These are phyloP conservation scores for Poecilus cupreus DNA, from an alignment of 2,888 invertebrate genomes.

Conservation along the genomic window DNA sequence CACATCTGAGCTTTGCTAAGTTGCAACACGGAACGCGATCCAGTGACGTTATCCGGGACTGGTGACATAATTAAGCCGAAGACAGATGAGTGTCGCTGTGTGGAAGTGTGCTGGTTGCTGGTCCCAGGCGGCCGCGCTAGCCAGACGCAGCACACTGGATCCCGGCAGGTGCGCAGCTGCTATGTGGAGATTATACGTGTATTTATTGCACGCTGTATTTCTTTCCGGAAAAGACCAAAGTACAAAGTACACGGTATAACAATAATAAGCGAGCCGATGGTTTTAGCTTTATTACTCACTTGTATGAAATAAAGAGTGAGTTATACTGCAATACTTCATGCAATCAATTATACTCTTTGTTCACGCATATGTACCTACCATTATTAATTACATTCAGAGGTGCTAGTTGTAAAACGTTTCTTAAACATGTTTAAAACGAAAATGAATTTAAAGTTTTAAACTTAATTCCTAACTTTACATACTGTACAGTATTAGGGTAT, in stretches of 20 bases:
- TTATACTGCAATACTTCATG: background rate
- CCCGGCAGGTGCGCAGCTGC: slow-evolving; percentile 47
- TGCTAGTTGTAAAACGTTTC: too few species aligned
- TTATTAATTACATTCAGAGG: too few species aligned
- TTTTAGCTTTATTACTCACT: slow-evolving; percentile 6
- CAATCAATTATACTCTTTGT: background rate
- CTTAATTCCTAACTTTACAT: too few species aligned
- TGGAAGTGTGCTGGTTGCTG: slow-evolving; percentile 6
- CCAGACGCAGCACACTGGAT: slow-evolving; percentile 14
- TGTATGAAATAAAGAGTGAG: too few species aligned
- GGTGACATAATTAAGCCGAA: slow-evolving; percentile 58
- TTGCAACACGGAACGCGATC: background rate
- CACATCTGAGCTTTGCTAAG: slow-evolving; percentile 2
- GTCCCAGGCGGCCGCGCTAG: slow-evolving; percentile 31
- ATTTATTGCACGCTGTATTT: slow-evolving; percentile 50
- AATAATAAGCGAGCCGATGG: background rate
- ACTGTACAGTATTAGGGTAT: too few species aligned
- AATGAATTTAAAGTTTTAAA: too few species aligned
- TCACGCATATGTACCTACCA: too few species aligned
- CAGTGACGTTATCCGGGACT: background rate
- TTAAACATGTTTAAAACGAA: too few species aligned
- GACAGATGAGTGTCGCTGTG: slow-evolving; percentile 55
- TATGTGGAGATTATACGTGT: slow-evolving; percentile 48
- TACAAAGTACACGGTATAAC: slow-evolving; percentile 32
- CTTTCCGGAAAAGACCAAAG: slow-evolving; percentile 33